These are phyloP conservation scores for Paramormyrops kingsleyae DNA, from an alignment of 2,113 vertebrate species.

Conservation along the genomic window DNA sequence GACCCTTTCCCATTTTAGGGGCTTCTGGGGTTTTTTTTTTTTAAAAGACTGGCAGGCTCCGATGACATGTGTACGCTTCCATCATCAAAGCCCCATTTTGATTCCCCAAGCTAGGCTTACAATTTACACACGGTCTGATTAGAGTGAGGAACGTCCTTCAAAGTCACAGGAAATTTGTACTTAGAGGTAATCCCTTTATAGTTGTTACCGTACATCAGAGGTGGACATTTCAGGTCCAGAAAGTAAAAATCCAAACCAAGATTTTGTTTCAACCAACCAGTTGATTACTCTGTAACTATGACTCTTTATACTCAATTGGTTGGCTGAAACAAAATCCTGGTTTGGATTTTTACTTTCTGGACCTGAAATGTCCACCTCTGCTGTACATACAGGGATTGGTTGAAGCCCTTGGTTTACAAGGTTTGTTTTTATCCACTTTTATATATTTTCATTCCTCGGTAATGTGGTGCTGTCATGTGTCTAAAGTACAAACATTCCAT, in stretches of 20 bases:
- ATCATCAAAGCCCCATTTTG: background rate
- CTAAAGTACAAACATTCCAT: conserved; percentile 8
- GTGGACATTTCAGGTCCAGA: too few relatives aligned
- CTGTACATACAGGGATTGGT: background rate
- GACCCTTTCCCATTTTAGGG: background rate
- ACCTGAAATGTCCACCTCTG: background rate
- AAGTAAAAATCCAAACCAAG: too few relatives aligned
- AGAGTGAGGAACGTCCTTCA: background rate
- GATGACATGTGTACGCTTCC: background rate
- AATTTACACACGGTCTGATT: background rate
- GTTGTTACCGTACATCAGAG: background rate
- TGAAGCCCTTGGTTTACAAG: background rate
- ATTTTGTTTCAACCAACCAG: too few relatives aligned
- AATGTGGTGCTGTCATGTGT: background rate
- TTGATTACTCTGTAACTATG: too few relatives aligned
- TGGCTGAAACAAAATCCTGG: too few relatives aligned
- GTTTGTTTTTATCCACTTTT: background rate
- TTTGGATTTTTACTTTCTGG: too few relatives aligned
- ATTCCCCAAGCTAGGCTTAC: background rate
- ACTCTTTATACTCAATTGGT: too few relatives aligned
- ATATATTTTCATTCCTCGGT: background rate
- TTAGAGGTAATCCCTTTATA: background rate
- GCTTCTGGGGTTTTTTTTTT: background rate
- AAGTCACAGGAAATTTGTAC: background rate
- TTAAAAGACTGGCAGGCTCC: background rate